phyloP scores from a whole-genome alignment of 2,888 invertebrate species.

The Coremacera marginata region DNA sequence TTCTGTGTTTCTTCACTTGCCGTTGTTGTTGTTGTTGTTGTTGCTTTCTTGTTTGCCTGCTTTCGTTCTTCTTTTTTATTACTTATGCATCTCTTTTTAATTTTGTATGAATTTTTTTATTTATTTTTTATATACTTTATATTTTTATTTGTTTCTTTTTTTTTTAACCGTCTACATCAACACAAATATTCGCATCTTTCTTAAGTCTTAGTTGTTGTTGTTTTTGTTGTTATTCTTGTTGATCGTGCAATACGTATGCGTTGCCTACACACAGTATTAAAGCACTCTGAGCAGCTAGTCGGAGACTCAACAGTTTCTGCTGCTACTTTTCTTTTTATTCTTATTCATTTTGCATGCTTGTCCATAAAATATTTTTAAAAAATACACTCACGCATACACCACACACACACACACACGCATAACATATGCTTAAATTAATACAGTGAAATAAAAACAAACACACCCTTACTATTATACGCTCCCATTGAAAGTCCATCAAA shows the following conservation, averaged over 20 bases:
- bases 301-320: background rate
- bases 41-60: slow-evolving; percentile 27
- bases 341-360: slow-evolving; percentile 31
- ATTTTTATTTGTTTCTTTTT: slow-evolving; percentile 49
- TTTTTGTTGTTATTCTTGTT: background rate
- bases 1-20: slow-evolving; percentile 42
- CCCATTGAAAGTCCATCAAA: background rate
- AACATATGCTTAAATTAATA: slow-evolving; percentile 6
- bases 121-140: slow-evolving; percentile 29
- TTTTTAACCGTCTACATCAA: slow-evolving; percentile 45
- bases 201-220: slow-evolving; percentile 47
- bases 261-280: slow-evolving; percentile 23
- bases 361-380: slow-evolving; percentile 19
- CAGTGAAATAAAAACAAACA: slow-evolving; percentile 5
- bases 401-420: background rate
- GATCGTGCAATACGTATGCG: slow-evolving; percentile 27
- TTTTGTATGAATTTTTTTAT: slow-evolving; percentile 29
- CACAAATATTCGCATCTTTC: slow-evolving; percentile 58
- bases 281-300: background rate
- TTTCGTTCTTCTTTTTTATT: slow-evolving; percentile 19
- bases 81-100: slow-evolving; percentile 19
- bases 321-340: background rate
- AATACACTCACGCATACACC: slow-evolving; percentile 6
- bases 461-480: background rate
- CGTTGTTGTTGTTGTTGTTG: slow-evolving; percentile 37